phyloP scores from a whole-genome alignment of 1,140 invertebrate species.

The Bombus cullumanus region DNA sequence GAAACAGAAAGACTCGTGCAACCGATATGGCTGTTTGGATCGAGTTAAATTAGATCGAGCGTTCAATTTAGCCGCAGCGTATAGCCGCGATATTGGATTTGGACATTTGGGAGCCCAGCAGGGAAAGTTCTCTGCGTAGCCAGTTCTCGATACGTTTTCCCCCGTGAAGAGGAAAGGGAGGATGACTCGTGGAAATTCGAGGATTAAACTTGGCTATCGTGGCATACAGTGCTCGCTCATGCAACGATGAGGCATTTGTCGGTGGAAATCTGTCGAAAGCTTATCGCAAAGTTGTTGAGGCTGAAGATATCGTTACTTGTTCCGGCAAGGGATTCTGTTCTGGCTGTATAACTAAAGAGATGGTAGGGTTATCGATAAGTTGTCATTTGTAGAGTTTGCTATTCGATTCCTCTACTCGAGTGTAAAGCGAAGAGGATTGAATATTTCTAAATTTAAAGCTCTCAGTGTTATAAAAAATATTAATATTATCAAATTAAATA shows the following conservation, averaged over 20 bases:
- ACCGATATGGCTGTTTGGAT: conserved; percentile 8
- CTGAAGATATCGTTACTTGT: background rate
- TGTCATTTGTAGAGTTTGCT: background rate
- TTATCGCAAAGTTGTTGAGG: background rate
- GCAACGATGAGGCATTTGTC: background rate
- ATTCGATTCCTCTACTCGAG: background rate
- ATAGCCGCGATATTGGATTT: conserved; percentile 38
- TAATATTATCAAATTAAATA: no score
- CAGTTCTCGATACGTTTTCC: background rate
- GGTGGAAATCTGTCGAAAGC: background rate
- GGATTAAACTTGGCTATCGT: background rate
- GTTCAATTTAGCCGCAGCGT: conserved; percentile 34
- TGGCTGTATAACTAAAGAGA: background rate
- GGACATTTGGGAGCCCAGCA: conserved; percentile 12
- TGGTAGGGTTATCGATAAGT: background rate
- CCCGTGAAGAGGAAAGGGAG: no score
- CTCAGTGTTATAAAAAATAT: no score
- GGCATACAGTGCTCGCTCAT: background rate
- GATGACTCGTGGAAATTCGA: background rate
- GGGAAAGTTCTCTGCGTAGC: background rate
- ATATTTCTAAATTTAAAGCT: no score
- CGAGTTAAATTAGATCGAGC: conserved; percentile 46
- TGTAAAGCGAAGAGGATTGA: background rate
- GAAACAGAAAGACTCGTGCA: background rate
- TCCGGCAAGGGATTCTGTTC: background rate